Conservation (phyloP, 2,888 invertebrate species). For the Hyposoter didymator region DNA sequence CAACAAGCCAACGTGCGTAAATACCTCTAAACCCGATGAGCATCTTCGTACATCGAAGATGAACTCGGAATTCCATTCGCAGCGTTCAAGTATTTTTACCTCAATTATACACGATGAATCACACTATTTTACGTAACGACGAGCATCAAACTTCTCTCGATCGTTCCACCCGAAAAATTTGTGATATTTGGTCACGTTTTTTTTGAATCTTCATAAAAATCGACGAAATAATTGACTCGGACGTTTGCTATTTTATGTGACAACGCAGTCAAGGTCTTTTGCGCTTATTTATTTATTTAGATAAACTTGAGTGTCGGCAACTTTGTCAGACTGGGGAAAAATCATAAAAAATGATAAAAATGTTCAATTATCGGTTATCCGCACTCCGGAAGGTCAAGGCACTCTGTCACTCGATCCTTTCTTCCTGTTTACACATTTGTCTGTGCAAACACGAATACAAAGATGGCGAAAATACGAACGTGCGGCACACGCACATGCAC, state of each 20-base stretch:
- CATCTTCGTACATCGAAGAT: constrained; percentile 31
- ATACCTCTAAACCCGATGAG: constrained; percentile 38
- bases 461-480: constrained; percentile 11
- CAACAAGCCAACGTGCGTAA: constrained; percentile 49
- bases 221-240: background rate
- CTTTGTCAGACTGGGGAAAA: background rate
- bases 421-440: constrained; percentile 3
- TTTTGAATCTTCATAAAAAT: background rate
- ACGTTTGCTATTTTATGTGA: background rate
- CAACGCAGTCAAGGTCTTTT: background rate
- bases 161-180: background rate
- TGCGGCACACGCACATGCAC: constrained; percentile 19
- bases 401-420: constrained; percentile 18
- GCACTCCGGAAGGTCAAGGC: constrained; percentile 30
- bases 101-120: background rate
- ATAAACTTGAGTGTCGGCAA: background rate
- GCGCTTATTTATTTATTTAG: background rate
- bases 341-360: background rate
- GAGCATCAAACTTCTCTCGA: background rate
- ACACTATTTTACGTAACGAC: background rate
- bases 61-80: constrained; percentile 12
- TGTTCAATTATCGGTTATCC: background rate
- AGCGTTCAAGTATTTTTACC: background rate
- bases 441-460: background rate
- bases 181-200: background rate